Percentiles rank a stretch among this genome's conserved stretches.
Evolutionary conservation across 53 echinoderm and acorn worm genomes (phyloP).

Genomic region (Holothuria leucospilota): DNA sequence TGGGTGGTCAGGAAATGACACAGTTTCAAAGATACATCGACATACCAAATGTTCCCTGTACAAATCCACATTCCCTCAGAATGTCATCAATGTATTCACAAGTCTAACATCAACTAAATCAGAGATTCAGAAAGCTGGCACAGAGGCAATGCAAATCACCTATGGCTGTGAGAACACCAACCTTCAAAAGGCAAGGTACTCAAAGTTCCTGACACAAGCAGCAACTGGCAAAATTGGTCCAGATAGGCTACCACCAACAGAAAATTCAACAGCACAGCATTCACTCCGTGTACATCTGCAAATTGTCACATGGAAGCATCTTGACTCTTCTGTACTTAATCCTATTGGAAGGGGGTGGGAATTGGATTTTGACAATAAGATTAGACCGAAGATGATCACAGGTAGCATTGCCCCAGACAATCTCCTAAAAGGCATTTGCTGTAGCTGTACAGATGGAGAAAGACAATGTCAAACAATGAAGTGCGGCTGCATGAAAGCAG

Average conservation of each 20-base stretch:
- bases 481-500: conserved; percentile 45
- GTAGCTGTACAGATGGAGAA: conserved; percentile 18
- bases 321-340: conserved; percentile 26
- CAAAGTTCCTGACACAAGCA: too few species aligned
- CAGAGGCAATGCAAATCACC: too few species aligned
- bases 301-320: conserved; percentile 30
- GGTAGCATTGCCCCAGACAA: conserved; percentile 47
- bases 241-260: conserved; percentile 52
- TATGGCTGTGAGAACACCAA: too few species aligned
- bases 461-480: conserved; percentile 61
- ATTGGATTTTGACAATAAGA: conserved; percentile 36
- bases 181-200: too few species aligned
- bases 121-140: too few species aligned
- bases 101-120: too few species aligned
- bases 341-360: conserved; percentile 38
- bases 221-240: too few species aligned
- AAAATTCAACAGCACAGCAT: conserved; percentile 4
- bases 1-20: conserved; percentile 69
- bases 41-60: too few species aligned
- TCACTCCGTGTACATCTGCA: conserved; percentile 39
- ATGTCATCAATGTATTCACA: too few species aligned
- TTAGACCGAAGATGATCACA: conserved; percentile 55
- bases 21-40: conserved; percentile 23
- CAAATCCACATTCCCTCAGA: too few species aligned
- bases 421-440: conserved; percentile 58